phyloP scores from a whole-genome alignment of 2,888 invertebrate genomes.

The Apodemia mormo region DNA sequence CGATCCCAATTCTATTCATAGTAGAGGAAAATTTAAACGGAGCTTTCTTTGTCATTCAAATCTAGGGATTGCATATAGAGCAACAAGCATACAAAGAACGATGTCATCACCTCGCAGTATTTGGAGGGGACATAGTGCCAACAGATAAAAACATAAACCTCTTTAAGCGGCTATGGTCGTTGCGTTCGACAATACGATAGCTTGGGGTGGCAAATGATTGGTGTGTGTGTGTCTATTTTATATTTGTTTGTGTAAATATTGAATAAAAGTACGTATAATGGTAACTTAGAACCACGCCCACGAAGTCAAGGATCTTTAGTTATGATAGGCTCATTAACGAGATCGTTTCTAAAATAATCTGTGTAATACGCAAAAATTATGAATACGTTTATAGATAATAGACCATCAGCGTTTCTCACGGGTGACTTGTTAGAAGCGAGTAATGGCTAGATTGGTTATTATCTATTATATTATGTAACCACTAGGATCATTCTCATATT shows the following conservation, averaged over 20 bases:
- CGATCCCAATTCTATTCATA: conserved; percentile 28
- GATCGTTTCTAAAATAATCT: background rate
- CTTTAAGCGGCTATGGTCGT: conserved; percentile 69
- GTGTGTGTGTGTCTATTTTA: conserved; percentile 46
- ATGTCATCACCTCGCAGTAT: conserved; percentile 47
- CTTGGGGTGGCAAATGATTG: conserved; percentile 55
- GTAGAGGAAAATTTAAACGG: conserved; percentile 42
- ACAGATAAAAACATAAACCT: conserved; percentile 74
- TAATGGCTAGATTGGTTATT: too few species aligned
- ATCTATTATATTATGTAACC: too few species aligned
- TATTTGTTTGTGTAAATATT: conserved; percentile 37
- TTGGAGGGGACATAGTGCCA: conserved; percentile 54
- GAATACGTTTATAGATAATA: too few species aligned
- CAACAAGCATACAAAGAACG: conserved; percentile 27
- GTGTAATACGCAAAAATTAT: too few species aligned
- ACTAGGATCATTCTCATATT: too few species aligned
- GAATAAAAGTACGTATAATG: conserved; percentile 38
- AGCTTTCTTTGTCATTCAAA: conserved; percentile 47
- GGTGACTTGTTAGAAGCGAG: too few species aligned
- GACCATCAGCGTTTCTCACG: too few species aligned
- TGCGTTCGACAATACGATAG: conserved; percentile 51
- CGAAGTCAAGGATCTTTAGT: conserved; percentile 43
- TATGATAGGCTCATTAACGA: background rate
- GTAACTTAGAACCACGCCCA: conserved; percentile 66
- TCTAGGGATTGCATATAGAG: conserved; percentile 21